Base-by-base conservation (phyloP, 1,140 invertebrate species). In the Pinna nobilis region DNA sequence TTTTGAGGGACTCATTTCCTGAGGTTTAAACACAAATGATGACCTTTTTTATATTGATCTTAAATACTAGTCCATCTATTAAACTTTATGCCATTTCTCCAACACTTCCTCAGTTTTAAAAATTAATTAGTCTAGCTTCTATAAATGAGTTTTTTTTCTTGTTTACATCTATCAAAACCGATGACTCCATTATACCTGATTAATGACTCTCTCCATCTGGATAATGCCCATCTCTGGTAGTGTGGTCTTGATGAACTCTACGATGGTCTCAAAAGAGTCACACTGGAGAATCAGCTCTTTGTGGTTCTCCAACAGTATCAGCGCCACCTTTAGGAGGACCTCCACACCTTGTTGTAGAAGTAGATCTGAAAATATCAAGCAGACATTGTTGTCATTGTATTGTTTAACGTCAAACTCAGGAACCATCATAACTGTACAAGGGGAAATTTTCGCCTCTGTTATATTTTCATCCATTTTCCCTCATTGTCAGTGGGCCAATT, bases 231-330 rank as follows among this genome's bases (percentile, higher is more conserved):
- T 87, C 30, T 84, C 82, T 15, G 91, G 91, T 55, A 92, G 78
- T 7, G 89, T 88, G 13, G 87, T 93, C 88, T 98, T 98, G 11
- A 98, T 90, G 81, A 96, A 98, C 74, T 96, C 94, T 91, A 98
- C 97, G 6, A 97, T 94, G 79, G 95, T 93, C 89, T 99, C 97
- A 88, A 98, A 97, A 79, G 93, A 95, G 70, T 95, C 93, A 79
- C 96, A 96, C 33, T 92, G 88, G 81, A 98, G 89, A 47, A 99
- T 90, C 18, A 94, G 92, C 70, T 96, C 94, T 83, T 95, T 94
- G 88, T 98, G 95, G 35, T 94, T 93, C 0, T 93, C 93, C 6
- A 99, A 89, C 33, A 99, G 86, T 1, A 95, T 93, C 30, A 98
- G 86, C 0, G 96, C 95, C 39, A 98, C 94, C 78, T 95, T 93